These are phyloP conservation scores for Sebastes diploproa DNA, from an alignment of 2,797 vertebrate species.

Conservation along the genomic window DNA sequence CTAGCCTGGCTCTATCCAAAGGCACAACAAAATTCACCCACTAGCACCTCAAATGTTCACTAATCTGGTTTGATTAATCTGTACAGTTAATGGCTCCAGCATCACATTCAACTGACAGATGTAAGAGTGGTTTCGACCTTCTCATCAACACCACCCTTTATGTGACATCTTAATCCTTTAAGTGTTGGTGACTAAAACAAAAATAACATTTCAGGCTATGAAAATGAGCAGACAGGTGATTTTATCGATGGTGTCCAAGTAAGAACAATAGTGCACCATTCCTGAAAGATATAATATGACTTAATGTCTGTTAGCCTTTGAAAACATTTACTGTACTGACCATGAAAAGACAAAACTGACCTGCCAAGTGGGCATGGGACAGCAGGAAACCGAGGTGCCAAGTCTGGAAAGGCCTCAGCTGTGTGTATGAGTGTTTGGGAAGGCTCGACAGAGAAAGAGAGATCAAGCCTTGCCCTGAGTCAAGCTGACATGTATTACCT, in stretches of 20 bases:
- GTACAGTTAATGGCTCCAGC: no score
- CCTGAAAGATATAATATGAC: not conserved
- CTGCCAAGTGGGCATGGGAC: constrained; percentile 2
- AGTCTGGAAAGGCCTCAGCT: constrained; percentile 14
- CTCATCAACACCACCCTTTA: not conserved
- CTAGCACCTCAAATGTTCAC: not conserved
- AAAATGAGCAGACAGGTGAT: not conserved
- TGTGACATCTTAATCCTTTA: not conserved
- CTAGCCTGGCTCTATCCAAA: not conserved
- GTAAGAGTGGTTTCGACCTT: not conserved
- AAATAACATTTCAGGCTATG: not conserved
- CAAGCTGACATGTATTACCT: constrained; percentile 69
- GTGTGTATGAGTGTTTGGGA: constrained; percentile 17
- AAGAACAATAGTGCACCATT: not conserved
- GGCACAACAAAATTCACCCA: not conserved
- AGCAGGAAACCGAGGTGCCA: constrained; percentile 26
- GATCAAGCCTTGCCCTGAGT: constrained; percentile 71
- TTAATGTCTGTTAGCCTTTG: not conserved
- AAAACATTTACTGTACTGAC: constrained; percentile 14
- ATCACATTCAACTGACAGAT: no score
- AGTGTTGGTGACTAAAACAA: not conserved
- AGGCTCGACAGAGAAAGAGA: constrained; percentile 30
- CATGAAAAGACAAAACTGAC: constrained; percentile 24
- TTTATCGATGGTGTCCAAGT: no score
- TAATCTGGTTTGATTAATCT: no score